Evolutionary conservation across 2,888 invertebrate genomes (phyloP).

Genomic region (Tinea trinotella): DNA sequence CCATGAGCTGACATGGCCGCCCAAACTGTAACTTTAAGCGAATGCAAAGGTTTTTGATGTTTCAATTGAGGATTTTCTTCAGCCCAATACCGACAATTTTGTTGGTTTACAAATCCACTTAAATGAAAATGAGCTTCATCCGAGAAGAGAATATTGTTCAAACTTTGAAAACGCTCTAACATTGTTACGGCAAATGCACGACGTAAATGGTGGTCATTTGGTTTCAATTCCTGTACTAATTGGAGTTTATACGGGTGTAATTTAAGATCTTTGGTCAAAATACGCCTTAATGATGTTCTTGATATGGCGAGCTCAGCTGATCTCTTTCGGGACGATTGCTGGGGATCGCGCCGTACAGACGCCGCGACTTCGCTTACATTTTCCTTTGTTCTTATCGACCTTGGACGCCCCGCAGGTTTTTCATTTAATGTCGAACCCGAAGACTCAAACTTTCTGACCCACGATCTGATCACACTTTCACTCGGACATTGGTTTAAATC

Average conservation of each 20-base stretch:
- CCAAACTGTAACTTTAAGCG: slow-evolving; percentile 20
- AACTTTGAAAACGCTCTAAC: slow-evolving; percentile 18
- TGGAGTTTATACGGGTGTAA: slow-evolving; percentile 20
- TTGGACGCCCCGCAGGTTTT: slow-evolving; percentile 21
- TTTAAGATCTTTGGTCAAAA: slow-evolving; percentile 24
- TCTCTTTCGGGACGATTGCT: slow-evolving; percentile 25
- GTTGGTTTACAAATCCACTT: too few species aligned
- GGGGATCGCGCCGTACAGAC: slow-evolving; percentile 27
- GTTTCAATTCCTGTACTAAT: slow-evolving; percentile 14
- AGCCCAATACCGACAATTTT: too few species aligned
- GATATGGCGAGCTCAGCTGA: slow-evolving; percentile 25
- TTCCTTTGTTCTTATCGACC: slow-evolving; percentile 20
- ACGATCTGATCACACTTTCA: slow-evolving; percentile 19
- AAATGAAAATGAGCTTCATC: too few species aligned
- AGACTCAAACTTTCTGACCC: slow-evolving; percentile 19
- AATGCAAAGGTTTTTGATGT: slow-evolving; percentile 17
- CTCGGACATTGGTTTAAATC: slow-evolving; percentile 20
- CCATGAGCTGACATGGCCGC: slow-evolving; percentile 17
- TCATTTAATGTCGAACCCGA: slow-evolving; percentile 25
- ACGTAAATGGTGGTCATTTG: too few species aligned
- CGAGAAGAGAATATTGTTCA: too few species aligned
- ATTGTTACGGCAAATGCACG: too few species aligned
- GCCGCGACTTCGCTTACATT: slow-evolving; percentile 18
- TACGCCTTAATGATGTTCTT: slow-evolving; percentile 23
- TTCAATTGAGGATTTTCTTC: slow-evolving; percentile 13